Evolutionary conservation across 1,140 invertebrate genomes (phyloP).

Genomic region (Drosophila ogumai): DNA sequence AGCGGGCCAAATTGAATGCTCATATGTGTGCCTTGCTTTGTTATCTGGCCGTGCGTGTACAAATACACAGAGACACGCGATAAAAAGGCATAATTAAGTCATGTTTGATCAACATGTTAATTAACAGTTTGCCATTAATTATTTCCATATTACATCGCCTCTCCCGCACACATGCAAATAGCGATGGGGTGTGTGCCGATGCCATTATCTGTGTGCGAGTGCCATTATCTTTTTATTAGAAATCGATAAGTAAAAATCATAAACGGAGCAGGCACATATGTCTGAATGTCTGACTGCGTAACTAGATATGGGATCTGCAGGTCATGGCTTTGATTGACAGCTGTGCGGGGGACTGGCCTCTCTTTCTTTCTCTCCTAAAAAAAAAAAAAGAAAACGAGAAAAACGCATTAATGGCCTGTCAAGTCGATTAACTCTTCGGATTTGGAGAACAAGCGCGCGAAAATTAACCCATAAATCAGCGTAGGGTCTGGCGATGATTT

Average conservation of each 20-base stretch:
- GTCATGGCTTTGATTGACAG: conserved; percentile 69
- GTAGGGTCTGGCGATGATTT: conserved; percentile 37
- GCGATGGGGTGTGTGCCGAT: conserved; percentile 2
- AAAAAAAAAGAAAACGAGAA: not conserved
- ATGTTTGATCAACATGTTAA: conserved; percentile 82
- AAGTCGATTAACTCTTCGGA: conserved; percentile 39
- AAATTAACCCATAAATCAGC: conserved; percentile 36
- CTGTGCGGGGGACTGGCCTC: conserved; percentile 38
- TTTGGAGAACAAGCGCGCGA: conserved; percentile 5
- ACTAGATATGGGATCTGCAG: conserved; percentile 27
- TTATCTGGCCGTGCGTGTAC: conserved; percentile 34
- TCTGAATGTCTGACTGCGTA: conserved; percentile 33
- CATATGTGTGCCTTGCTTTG: conserved; percentile 46
- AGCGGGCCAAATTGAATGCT: conserved; percentile 65
- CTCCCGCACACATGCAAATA: conserved; percentile 10
- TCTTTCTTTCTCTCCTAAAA: not conserved
- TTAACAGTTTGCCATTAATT: conserved; percentile 81
- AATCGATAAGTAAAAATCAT: conserved; percentile 59
- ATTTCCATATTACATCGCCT: conserved; percentile 70
- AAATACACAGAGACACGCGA: conserved; percentile 50
- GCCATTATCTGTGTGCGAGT: conserved; percentile 10
- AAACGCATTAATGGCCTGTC: conserved; percentile 43
- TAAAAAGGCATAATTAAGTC: conserved; percentile 79
- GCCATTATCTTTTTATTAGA: conserved; percentile 64
- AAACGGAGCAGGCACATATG: conserved; percentile 25